Percentiles rank a stretch among this genome's conserved stretches.
Conservation (phyloP, 2,113 vertebrate genomes). For the Gracilinanus agilis region DNA sequence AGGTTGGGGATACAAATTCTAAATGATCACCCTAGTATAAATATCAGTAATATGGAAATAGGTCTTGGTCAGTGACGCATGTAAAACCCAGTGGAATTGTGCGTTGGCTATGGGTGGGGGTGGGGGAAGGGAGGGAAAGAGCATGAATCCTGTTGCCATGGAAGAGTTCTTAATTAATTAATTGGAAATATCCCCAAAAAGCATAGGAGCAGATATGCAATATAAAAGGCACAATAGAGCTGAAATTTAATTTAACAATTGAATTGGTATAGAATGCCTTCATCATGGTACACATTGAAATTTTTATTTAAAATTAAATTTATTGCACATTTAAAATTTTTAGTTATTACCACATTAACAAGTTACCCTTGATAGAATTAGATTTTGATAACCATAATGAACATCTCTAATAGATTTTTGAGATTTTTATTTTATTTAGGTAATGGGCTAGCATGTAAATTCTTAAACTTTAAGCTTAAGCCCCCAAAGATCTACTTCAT, state of each 20-base stretch:
- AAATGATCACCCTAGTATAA: too few species aligned
- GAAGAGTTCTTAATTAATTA: too few species aligned
- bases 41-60: too few species aligned
- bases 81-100: too few species aligned
- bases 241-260: conserved; percentile 43
- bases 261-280: not conserved
- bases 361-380: conserved; percentile 8
- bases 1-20: too few species aligned
- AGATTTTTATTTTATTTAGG: conserved; percentile 26
- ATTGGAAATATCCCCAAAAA: too few species aligned
- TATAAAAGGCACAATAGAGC: not conserved
- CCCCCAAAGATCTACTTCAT: not conserved
- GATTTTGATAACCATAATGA: conserved; percentile 44
- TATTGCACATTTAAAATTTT: not conserved
- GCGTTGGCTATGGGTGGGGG: too few species aligned
- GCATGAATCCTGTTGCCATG: too few species aligned
- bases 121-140: fast-evolving
- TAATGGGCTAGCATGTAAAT: not conserved
- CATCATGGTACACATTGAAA: not conserved
- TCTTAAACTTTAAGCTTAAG: conserved; percentile 15
- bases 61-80: too few species aligned
- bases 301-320: conserved; percentile 11
- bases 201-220: conserved; percentile 21
- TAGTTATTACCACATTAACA: conserved; percentile 10
- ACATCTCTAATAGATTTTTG: not conserved